phyloP scores from a whole-genome alignment of 2,888 invertebrate species.

The Leptopilina syphax region DNA sequence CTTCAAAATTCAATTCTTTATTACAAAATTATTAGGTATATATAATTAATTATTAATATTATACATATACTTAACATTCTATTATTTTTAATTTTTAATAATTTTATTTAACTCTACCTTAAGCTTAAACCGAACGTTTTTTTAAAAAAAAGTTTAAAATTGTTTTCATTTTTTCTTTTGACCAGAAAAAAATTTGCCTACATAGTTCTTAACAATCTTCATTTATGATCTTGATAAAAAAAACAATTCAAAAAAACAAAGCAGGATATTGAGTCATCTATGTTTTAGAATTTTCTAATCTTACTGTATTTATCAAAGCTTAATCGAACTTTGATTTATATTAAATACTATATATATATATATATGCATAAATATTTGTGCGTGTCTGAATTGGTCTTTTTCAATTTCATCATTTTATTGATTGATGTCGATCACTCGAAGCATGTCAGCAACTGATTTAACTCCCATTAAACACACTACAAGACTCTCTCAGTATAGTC shows the following conservation, averaged over 20 bases:
- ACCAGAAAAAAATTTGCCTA: not conserved
- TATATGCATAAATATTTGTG: no score
- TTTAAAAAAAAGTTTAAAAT: no score
- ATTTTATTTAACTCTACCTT: no score
- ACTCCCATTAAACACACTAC: constrained; percentile 40
- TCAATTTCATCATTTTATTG: constrained; percentile 40
- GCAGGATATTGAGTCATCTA: not conserved
- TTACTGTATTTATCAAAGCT: not conserved
- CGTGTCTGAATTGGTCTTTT: not conserved
- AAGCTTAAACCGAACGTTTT: no score
- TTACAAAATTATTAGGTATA: no score
- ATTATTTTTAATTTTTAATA: no score
- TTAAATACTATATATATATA: not conserved
- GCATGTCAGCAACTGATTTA: constrained; percentile 51
- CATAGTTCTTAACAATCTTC: not conserved
- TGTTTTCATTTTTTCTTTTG: no score
- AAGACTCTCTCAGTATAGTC: constrained; percentile 16
- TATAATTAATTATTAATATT: no score
- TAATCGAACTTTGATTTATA: not conserved
- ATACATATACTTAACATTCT: no score
- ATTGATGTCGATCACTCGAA: constrained; percentile 45
- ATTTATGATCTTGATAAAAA: not conserved
- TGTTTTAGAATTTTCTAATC: not conserved
- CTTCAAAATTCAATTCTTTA: no score
- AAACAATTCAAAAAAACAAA: not conserved